Evolutionary conservation across 1,140 invertebrate species (phyloP), one percentile per base, ranked within the genome.

Genomic region (Aphelinus atriplicis): DNA sequence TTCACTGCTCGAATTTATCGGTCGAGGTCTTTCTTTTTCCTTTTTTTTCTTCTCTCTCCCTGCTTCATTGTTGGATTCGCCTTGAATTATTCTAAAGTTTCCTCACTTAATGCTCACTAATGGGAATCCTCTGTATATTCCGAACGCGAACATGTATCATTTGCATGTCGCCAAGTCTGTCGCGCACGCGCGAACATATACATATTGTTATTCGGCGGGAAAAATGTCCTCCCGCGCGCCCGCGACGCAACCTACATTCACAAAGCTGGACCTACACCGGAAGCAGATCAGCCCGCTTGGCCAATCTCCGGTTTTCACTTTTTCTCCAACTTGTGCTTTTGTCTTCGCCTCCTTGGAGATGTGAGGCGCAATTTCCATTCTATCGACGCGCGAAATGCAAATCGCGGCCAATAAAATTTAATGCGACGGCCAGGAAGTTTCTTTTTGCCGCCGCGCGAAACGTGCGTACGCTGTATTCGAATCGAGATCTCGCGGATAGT

Each of bases 1-100:
- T 69, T 69, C 55, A 69, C 56, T 69, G 67, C 67, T 69, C 67
- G 67, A 69, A 69, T 69, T 69, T 58, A 69, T 60, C 56, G 67
- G 67, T 47, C 57, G n/a, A 50, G 47, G 67, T 26, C 42, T n/a
- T 26, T 69, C 47, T 47, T 10, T 58, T 10, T 46, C 64, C 7
- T 10, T 4, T 10, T 26, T 26, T 26, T 26, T 26, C 26, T 26
- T 26, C 26, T 51, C n/a, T 6, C 2, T 46, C 62, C 9, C 50
- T 45, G 3, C 9, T 43, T 58, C 67, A 46, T 57, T 60, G 67
- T 53, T 61, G 6, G 61, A 61, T 70, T 60, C 48, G 55, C 58
- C 57, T 61, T 70, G 68, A 61, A 70, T 46, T 53, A 70, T 61
- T 57, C 3, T 67, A 67, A 67, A 56, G 45, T 58, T 26, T 47